These are phyloP conservation scores for Fundulus diaphanus DNA, from an alignment of 2,797 vertebrate species.

Conservation along the genomic window DNA sequence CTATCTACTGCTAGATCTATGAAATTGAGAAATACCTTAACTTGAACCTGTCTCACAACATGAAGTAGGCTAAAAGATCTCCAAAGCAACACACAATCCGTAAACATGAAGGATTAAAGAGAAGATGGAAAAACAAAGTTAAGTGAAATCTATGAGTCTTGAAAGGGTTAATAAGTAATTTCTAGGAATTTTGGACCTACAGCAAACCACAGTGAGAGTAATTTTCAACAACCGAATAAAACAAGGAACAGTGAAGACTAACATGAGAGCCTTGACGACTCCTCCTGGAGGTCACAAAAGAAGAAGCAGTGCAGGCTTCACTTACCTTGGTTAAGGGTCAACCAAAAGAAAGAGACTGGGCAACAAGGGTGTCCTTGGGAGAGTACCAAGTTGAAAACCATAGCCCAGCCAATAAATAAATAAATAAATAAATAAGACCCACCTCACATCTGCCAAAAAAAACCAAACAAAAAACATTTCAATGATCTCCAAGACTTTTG, in stretches of 20 bases:
- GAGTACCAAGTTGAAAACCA: neutral
- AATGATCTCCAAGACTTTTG: too few species aligned
- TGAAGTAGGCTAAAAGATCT: neutral
- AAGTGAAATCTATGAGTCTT: neutral
- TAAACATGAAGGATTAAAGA: neutral
- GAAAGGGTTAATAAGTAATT: neutral
- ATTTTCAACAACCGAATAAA: neutral
- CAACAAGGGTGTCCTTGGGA: neutral
- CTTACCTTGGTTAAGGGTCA: neutral
- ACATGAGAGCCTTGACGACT: neutral
- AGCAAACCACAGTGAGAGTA: neutral
- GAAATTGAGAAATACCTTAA: too few species aligned
- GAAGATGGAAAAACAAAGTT: neutral
- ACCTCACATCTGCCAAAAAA: neutral
- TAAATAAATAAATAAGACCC: neutral
- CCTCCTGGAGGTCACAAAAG: neutral
- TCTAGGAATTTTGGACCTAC: neutral
- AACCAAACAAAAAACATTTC: too few species aligned
- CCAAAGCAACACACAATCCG: neutral
- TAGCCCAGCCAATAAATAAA: neutral
- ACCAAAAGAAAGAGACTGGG: neutral
- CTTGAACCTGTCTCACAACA: neutral
- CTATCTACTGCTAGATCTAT: too few species aligned
- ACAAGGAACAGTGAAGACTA: neutral
- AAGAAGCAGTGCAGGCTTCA: neutral